Percentiles rank a stretch among this genome's conserved stretches.
Evolutionary conservation across 2,797 vertebrate genomes (phyloP).

Genomic region (Pseudotriccus pelzelni): DNA sequence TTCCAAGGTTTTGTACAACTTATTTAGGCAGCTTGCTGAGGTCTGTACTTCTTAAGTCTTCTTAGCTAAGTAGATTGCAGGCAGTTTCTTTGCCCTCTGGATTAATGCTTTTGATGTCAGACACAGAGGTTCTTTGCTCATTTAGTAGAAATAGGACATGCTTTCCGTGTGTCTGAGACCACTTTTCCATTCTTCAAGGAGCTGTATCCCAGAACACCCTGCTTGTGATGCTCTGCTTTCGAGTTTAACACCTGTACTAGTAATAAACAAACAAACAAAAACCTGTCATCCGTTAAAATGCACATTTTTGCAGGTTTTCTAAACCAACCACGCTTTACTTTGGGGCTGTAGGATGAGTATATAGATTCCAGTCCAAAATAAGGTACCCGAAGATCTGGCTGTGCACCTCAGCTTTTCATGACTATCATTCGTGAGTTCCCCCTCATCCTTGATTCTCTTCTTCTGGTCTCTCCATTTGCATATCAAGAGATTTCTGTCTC

Average conservation of each 20-base stretch:
- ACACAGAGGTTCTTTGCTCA: not conserved
- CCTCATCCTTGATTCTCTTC: not conserved
- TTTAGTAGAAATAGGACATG: not conserved
- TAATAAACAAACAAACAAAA: not conserved
- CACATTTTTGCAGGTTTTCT: not conserved
- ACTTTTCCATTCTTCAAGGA: not conserved
- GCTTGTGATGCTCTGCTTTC: not conserved
- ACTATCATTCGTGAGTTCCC: not conserved
- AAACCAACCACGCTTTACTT: not conserved
- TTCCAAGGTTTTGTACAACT: not conserved
- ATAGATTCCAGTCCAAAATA: not conserved
- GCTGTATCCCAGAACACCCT: not conserved
- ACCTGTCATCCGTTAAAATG: not conserved
- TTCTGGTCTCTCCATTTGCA: not conserved
- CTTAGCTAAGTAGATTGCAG: not conserved
- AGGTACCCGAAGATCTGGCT: not conserved
- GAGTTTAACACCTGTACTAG: not conserved
- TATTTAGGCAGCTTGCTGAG: not conserved
- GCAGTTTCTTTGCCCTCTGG: not conserved
- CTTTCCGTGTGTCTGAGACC: not conserved
- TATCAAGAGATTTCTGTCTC: not conserved
- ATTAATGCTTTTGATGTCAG: not conserved
- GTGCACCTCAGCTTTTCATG: not conserved
- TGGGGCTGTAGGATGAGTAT: not conserved
- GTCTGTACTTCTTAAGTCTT: not conserved